Conservation (phyloP, 64 coral and sea anemone species). For the Stichodactyla helianthus region DNA sequence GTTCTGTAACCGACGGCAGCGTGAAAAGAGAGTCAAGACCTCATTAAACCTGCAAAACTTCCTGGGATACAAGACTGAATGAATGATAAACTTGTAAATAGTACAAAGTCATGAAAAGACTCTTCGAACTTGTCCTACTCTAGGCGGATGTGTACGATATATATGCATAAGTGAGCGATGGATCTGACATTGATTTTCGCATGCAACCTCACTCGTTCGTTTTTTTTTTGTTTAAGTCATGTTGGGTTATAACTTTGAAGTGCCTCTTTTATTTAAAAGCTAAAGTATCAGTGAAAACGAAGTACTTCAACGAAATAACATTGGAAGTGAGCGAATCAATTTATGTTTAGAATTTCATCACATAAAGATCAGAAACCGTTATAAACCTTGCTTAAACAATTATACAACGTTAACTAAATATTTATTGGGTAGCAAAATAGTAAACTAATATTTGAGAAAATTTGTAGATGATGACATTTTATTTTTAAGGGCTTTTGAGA, state of each 20-base stretch:
- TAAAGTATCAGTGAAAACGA: background rate
- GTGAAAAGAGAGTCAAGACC: conserved; percentile 97
- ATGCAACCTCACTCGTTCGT: too few relatives aligned
- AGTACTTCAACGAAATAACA: background rate
- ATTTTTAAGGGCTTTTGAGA: background rate
- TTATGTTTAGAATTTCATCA: background rate
- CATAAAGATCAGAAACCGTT: background rate
- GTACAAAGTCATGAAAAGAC: background rate
- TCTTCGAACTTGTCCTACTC: background rate
- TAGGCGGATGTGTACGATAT: background rate
- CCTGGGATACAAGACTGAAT: conserved; percentile 76
- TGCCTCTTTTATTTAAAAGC: background rate
- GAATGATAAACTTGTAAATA: conserved; percentile 19
- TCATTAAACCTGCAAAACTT: conserved; percentile 87
- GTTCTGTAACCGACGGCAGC: conserved; percentile 94
- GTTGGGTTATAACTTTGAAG: background rate
- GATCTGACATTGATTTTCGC: background rate
- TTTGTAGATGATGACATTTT: background rate
- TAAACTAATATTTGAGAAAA: background rate
- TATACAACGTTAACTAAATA: background rate
- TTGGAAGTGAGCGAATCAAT: background rate
- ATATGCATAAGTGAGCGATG: background rate
- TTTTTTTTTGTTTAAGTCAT: background rate
- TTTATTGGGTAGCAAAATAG: background rate
- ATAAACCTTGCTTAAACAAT: background rate